These are phyloP conservation scores for Hirtodrosophila trivittata DNA, from an alignment of 2,888 invertebrate species.

Conservation along the genomic window DNA sequence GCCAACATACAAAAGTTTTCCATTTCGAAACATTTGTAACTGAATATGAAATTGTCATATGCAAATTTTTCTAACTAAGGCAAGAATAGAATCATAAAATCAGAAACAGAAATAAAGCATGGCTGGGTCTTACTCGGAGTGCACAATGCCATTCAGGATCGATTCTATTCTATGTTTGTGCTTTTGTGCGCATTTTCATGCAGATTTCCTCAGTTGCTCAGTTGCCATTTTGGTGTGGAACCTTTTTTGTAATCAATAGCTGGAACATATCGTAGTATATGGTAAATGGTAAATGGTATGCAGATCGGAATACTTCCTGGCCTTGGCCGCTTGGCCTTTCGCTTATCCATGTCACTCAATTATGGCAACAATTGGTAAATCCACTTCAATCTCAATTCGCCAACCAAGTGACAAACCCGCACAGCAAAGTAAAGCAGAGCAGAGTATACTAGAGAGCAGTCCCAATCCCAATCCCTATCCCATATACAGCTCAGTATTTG, in stretches of 20 bases:
- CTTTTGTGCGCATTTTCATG: constrained; percentile 73
- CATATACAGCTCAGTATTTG: constrained; percentile 12
- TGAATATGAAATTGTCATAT: constrained; percentile 40
- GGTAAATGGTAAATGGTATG: no score
- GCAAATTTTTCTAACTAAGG: constrained; percentile 36
- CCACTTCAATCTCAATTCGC: constrained; percentile 68
- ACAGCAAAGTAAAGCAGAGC: constrained; percentile 28
- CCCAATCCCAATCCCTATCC: not conserved
- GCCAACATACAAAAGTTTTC: constrained; percentile 44
- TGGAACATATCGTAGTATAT: constrained; percentile 1
- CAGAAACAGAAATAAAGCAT: constrained; percentile 25
- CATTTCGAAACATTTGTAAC: constrained; percentile 48
- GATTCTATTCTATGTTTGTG: constrained; percentile 41
- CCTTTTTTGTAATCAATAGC: constrained; percentile 61
- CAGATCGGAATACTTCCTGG: no score
- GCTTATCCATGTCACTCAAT: constrained; percentile 69
- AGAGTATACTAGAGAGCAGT: constrained; percentile 38
- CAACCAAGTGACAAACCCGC: constrained; percentile 72
- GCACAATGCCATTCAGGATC: constrained; percentile 25
- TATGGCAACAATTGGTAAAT: constrained; percentile 77
- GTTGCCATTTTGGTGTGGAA: constrained; percentile 59
- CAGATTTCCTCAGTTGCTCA: constrained; percentile 53
- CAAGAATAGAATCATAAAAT: constrained; percentile 15
- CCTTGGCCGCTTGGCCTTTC: constrained; percentile 1
- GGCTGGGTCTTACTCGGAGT: constrained; percentile 13